Percentiles rank a stretch among this genome's conserved stretches.
Evolutionary conservation across 2,113 vertebrate genomes (phyloP).

Genomic region (Pyrgilauda ruficollis): DNA sequence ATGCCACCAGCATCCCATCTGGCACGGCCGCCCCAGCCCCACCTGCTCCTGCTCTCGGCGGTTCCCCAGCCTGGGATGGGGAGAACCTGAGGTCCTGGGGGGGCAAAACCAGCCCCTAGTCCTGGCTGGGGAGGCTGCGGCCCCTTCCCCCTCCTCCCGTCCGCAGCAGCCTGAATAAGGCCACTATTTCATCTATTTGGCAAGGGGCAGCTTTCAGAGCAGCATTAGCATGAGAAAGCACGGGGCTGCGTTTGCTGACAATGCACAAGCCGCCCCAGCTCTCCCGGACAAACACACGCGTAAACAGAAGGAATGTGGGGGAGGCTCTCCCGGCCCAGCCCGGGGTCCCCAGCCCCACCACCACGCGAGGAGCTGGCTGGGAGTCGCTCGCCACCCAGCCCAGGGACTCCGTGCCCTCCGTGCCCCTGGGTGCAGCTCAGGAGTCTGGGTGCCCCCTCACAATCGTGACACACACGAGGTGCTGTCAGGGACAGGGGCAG

Average conservation of each 20-base stretch:
- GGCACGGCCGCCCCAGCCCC: background rate
- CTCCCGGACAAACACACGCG: constrained; percentile 92
- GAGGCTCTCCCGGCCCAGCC: constrained; percentile 22
- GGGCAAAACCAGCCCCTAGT: background rate
- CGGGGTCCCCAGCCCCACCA: background rate
- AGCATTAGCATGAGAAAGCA: constrained; percentile 95
- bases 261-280: constrained; percentile 83
- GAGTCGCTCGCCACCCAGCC: background rate
- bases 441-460: background rate
- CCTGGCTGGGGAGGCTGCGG: background rate
- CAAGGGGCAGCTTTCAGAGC: constrained; percentile 89
- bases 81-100: background rate
- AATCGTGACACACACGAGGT: background rate
- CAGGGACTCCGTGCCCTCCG: fast-evolving
- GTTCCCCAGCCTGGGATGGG: background rate
- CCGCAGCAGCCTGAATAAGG: constrained; percentile 87
- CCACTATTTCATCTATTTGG: constrained; percentile 93
- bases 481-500: fast-evolving
- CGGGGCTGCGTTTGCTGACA: constrained; percentile 91
- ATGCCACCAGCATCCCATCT: background rate
- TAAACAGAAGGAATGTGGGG: constrained; percentile 93
- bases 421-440: background rate
- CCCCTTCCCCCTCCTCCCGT: constrained; percentile 52
- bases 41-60: fast-evolving
- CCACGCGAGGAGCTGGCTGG: fast-evolving